Percentiles rank a stretch among this genome's conserved stretches.
Evolutionary conservation across 37 sponge, comb jelly and placozoan species (phyloP).

Genomic region (Trichoplax adhaerens): DNA sequence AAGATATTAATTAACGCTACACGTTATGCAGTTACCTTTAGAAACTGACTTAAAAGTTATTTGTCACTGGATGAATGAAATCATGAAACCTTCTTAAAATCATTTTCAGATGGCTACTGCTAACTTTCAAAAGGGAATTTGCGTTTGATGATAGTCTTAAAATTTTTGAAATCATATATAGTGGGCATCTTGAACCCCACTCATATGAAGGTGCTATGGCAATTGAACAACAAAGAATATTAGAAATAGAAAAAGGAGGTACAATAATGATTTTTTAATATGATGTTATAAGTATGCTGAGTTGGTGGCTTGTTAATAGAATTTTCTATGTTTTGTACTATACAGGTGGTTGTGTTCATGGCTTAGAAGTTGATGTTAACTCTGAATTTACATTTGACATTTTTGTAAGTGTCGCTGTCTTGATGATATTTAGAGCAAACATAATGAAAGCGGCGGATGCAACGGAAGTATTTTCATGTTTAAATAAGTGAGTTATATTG

Average conservation of each 20-base stretch:
- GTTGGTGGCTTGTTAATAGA: background rate
- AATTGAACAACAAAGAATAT: conserved; percentile 15
- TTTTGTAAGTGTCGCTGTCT: conserved; percentile 68
- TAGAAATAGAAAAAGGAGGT: conserved; percentile 40
- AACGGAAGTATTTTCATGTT: conserved; percentile 29
- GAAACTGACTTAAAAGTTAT: too few species aligned
- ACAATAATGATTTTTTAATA: background rate
- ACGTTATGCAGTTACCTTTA: too few species aligned
- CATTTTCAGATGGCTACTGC: conserved; percentile 48
- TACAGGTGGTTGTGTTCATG: too few species aligned
- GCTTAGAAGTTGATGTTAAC: conserved; percentile 10
- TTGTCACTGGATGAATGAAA: too few species aligned
- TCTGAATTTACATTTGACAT: conserved; percentile 63
- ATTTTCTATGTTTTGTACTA: too few species aligned
- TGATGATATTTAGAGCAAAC: conserved; percentile 21
- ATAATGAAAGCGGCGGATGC: conserved; percentile 32
- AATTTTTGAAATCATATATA: conserved; percentile 62
- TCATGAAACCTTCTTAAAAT: too few species aligned
- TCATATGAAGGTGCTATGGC: conserved; percentile 27
- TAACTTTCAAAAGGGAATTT: conserved; percentile 80
- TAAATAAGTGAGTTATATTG: conserved; percentile 33
- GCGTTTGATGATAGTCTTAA: conserved; percentile 46
- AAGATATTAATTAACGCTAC: too few species aligned
- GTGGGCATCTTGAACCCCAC: conserved; percentile 52
- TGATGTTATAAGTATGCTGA: background rate